These are phyloP conservation scores for Xestoiulus laeticollis DNA, from an alignment of 2,888 invertebrate species.

Conservation along the genomic window DNA sequence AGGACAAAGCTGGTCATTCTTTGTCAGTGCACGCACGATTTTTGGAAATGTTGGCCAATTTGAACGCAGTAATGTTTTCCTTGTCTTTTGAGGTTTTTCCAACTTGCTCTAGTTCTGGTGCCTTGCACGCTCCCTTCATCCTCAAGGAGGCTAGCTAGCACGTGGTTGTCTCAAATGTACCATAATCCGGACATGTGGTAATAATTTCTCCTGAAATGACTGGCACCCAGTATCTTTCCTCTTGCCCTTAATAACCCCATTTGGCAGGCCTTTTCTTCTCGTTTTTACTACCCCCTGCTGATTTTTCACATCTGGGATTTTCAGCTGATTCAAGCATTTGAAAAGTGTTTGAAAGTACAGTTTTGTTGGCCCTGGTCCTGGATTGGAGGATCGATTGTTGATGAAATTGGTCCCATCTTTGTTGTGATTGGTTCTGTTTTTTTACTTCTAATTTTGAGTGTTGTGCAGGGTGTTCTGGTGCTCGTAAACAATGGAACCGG, in stretches of 20 bases:
- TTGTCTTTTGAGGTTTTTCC: background rate
- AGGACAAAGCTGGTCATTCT: background rate
- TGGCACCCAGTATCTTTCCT: background rate
- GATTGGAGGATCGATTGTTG: background rate
- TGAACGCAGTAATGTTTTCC: background rate
- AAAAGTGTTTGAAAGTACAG: background rate
- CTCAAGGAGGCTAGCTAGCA: background rate
- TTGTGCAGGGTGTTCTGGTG: no score
- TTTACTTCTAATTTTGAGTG: no score
- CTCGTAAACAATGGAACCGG: no score
- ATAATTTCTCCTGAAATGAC: background rate
- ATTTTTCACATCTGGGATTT: slow-evolving; percentile 18
- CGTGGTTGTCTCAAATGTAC: background rate
- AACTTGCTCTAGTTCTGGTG: no score
- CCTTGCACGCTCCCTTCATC: background rate
- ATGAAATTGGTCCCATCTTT: background rate
- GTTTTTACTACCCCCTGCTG: slow-evolving; percentile 6
- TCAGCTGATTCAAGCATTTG: background rate
- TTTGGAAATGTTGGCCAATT: background rate
- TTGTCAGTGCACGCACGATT: no score
- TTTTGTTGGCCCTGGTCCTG: background rate
- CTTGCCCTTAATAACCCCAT: background rate
- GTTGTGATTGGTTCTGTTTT: background rate
- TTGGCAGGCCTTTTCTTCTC: background rate
- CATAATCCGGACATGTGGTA: background rate